phyloP scores from a whole-genome alignment of 2,888 invertebrate species.

The Netelia inedita region DNA sequence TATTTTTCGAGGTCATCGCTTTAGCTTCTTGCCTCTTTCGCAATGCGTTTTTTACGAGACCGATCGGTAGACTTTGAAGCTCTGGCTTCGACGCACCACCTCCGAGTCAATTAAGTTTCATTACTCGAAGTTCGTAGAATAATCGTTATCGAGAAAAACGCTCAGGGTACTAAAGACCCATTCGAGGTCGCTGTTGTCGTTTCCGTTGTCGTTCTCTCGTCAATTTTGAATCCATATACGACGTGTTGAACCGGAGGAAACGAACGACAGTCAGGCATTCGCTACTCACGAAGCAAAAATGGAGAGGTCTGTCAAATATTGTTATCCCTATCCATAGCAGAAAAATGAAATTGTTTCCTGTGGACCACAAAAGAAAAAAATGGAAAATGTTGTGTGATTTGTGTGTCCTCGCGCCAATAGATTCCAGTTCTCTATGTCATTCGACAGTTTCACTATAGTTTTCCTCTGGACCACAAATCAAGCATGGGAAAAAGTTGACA shows the following conservation, averaged over 20 bases:
- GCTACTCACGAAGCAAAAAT: not conserved
- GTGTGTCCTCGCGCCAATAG: no score
- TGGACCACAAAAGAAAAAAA: not conserved
- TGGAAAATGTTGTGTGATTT: no score
- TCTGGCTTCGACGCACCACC: slow-evolving; percentile 57
- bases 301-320: slow-evolving; percentile 5
- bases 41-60: slow-evolving; percentile 55
- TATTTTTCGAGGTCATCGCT: slow-evolving; percentile 66
- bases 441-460: no score
- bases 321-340: no score
- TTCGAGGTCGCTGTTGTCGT: slow-evolving; percentile 56
- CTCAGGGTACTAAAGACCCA: slow-evolving; percentile 55
- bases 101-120: slow-evolving; percentile 78
- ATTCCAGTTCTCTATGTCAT: no score
- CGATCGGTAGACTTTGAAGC: slow-evolving; percentile 69
- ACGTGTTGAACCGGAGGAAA: not conserved
- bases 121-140: slow-evolving; percentile 74
- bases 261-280: not conserved
- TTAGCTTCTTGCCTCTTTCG: slow-evolving; percentile 49
- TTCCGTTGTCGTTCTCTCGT: not conserved
- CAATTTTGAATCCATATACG: slow-evolving; percentile 27
- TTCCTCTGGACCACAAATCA: no score
- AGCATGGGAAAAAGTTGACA: no score
- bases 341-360: no score
- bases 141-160: slow-evolving; percentile 71